Evolutionary conservation across 2,113 vertebrate species (phyloP), one percentile per base, ranked within the genome.

Genomic region (Sebastes fasciatus): DNA sequence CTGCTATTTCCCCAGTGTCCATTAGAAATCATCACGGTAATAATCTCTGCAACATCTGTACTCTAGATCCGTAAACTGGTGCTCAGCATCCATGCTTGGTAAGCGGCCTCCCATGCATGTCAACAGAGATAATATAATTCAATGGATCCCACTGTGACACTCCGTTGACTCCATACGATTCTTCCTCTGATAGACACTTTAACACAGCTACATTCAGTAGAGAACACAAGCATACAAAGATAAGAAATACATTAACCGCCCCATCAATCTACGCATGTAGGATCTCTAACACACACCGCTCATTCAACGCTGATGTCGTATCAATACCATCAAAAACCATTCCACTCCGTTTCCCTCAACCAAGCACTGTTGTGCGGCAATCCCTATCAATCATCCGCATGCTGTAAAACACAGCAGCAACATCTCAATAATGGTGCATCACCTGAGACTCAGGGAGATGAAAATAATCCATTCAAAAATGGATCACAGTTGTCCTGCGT

Each of bases 391-490:
- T 91, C 92, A 84, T 55, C 62, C 4, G 14, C 26, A 6, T 48
- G 78, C 81, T 58, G 65, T 51, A 76, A 75, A 65, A 45, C 66
- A 45, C 79, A 48, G 71, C 84, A 61, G 86, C 73, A 77, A 82
- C 76, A 62, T 84, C 81, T 89, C 89, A 89, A 89, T 92, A 83
- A 87, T 23, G 52, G 68, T 82, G 81, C 84, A 84, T 90, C 89
- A 90, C 69, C 89, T 87, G 81, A 87, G 81, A 86, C 79, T 65
- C 71, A 2, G 64, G 48, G 49, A 84, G 75, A 84, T 81, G 66
- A 84, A 79, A 62, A 72, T 74, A 85, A 88, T 88, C 86, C 70
- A 77, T 75, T 85, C 51, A 76, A 74, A 87, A 85, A 85, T 67
- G 62, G 58, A 91, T 90, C 87, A 74, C 23, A 13, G 75, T 42